Evolutionary conservation across 64 coral and sea anemone species (phyloP), one percentile per base, ranked within the genome.

Genomic region (Pachyseris speciosa): DNA sequence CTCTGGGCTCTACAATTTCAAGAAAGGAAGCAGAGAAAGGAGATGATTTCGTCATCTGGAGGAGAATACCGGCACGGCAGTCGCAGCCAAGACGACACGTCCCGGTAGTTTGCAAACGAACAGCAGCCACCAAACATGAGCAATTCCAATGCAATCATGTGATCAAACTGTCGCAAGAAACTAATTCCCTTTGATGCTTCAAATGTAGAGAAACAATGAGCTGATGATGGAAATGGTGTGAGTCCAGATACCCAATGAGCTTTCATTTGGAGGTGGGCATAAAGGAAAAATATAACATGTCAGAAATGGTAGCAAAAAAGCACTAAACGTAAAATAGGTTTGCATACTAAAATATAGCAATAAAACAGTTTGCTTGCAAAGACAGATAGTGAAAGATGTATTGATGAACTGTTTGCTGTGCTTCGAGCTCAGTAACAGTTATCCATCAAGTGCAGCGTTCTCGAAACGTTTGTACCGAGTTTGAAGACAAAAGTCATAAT

Each of bases 81-180:
- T 27, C 7, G 41, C 37, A 37, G 36, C 41, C 36, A 51, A 77
- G 28, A 77, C 30, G 2, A 77, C 45, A 77, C 20, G 13, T 3
- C 20, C 1, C 16, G 0, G 15, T 30, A 16, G 1, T 27, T 26
- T 12, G 5, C 30, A 39, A 37, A 61, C 32, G 19, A 19, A 1
- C 22, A 40, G 12, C 30, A 34, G 11, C 34, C 53, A 8, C 5
- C 47, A 81, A 37, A 81, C 77, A 27, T 13, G 8, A 61, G 77
- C 77, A 81, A 81, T 81, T 81, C 77, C 52, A 81, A 81, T 81
- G 53, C 77, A 81, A 39, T 81, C 16, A 26, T 25, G 51, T 40
- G 22, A 25, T 61, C 12, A 5, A 81, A 81, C 40, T 61, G 49
- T 4, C 50, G n/a, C n/a, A n/a, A n/a, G n/a, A n/a, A n/a, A n/a